phyloP scores from a whole-genome alignment of 2,888 invertebrate genomes.

The Tinea semifulvella region DNA sequence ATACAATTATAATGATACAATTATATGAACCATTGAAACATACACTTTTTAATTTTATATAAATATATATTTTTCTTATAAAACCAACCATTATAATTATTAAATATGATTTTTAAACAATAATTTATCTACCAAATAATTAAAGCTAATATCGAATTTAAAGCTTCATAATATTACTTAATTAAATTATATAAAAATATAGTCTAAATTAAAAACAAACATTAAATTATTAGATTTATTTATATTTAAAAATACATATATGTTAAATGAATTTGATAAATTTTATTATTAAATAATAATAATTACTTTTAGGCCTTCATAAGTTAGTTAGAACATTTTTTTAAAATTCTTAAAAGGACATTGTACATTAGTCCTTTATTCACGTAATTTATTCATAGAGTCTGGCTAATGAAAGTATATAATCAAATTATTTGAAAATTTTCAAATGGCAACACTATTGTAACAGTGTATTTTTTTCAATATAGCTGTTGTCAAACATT shows the following conservation, averaged over 20 bases:
- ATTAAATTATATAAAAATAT: not conserved
- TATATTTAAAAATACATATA: not conserved
- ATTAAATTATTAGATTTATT: not conserved
- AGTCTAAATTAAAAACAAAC: not conserved
- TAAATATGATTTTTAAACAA: slow-evolving; percentile 26
- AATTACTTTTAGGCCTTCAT: not conserved
- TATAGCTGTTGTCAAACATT: too few relatives aligned
- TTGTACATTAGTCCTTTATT: too few relatives aligned
- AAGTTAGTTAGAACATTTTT: not conserved
- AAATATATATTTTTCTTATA: not conserved
- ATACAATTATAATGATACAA: too few relatives aligned
- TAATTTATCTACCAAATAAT: slow-evolving; percentile 39
- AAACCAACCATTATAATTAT: not conserved
- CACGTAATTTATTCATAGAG: too few relatives aligned
- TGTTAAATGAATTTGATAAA: not conserved
- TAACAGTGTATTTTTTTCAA: too few relatives aligned
- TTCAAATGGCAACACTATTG: too few relatives aligned
- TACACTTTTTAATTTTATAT: not conserved
- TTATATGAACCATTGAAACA: too few relatives aligned
- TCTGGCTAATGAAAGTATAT: too few relatives aligned
- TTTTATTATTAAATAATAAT: not conserved
- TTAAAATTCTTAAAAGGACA: too few relatives aligned
- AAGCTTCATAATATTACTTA: slow-evolving; percentile 55
- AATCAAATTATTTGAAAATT: too few relatives aligned
- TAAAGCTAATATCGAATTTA: slow-evolving; percentile 66